Conservation (phyloP, 2,113 vertebrate species). For the Oophaga pumilio region DNA sequence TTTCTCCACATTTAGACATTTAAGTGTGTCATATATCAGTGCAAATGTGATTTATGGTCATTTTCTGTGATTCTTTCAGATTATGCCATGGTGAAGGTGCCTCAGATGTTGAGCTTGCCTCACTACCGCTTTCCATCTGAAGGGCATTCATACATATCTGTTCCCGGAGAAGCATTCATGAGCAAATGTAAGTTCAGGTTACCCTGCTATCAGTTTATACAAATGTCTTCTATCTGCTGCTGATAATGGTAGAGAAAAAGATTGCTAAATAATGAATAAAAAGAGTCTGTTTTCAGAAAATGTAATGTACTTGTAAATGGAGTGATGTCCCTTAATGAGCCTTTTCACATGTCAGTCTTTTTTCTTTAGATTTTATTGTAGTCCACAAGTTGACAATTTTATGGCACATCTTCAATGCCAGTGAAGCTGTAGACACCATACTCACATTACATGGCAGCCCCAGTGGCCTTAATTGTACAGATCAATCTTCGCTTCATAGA, state of each 20-base stretch:
- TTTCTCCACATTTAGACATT: neutral
- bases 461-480: too few relatives aligned
- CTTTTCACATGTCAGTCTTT: too few relatives aligned
- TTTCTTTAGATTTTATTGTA: too few relatives aligned
- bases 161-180: conserved; percentile 85
- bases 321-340: too few relatives aligned
- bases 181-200: conserved; percentile 75
- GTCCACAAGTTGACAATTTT: too few relatives aligned
- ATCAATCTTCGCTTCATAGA: too few relatives aligned
- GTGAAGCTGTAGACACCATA: too few relatives aligned
- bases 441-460: too few relatives aligned
- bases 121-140: conserved; percentile 87
- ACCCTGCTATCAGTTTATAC: neutral
- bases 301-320: too few relatives aligned
- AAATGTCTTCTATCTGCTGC: neutral
- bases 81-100: conserved; percentile 83
- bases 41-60: neutral
- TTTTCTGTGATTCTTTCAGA: conserved; percentile 70
- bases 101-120: conserved; percentile 71
- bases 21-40: neutral
- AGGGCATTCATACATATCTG: conserved; percentile 87
- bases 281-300: neutral
- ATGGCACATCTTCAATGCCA: too few relatives aligned
- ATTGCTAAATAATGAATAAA: neutral
- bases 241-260: neutral